Percentiles rank a stretch among this genome's conserved stretches.
Conservation (phyloP, 2,797 vertebrate species). For the Erethizon dorsatum region DNA sequence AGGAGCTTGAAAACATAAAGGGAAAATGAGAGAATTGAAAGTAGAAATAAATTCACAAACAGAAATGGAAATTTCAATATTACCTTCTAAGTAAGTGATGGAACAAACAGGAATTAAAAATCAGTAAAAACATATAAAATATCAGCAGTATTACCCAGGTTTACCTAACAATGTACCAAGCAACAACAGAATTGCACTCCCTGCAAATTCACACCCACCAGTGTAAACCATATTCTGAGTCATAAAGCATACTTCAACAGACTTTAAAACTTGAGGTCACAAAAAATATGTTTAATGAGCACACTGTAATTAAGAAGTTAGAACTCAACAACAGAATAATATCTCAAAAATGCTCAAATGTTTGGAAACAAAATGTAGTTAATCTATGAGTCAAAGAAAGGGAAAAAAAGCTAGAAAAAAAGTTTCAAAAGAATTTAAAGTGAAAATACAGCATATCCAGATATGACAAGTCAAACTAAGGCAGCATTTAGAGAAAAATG, state of each 20-base stretch:
- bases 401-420: background rate
- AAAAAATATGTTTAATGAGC: background rate
- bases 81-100: background rate
- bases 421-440: conserved; percentile 22
- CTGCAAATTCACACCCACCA: background rate
- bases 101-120: background rate
- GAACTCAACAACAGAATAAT: background rate
- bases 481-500: background rate
- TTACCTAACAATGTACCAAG: background rate
- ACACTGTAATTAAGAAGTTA: background rate
- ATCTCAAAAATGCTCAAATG: background rate
- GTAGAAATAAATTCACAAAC: background rate
- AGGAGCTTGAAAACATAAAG: background rate
- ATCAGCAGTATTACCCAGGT: background rate
- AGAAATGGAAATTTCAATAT: background rate
- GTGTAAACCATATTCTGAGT: background rate
- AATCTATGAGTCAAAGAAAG: background rate
- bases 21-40: background rate
- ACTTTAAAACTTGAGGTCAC: background rate
- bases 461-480: background rate
- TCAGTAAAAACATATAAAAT: background rate
- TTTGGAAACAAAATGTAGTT: background rate
- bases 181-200: background rate
- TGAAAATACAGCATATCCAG: background rate
- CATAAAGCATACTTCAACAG: background rate